phyloP scores from a whole-genome alignment of 1,140 invertebrate genomes.

The Vanessa atalanta region DNA sequence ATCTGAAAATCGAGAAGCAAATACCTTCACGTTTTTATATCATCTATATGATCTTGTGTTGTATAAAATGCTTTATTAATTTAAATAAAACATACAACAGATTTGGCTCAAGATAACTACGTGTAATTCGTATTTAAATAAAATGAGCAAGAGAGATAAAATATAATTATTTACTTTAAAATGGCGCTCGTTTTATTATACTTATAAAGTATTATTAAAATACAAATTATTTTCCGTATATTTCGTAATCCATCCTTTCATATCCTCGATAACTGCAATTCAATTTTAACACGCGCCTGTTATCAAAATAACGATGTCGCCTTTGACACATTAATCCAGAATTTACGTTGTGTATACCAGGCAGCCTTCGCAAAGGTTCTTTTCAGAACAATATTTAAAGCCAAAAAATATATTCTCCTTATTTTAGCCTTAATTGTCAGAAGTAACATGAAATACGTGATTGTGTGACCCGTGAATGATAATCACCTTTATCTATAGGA shows the following conservation, averaged over 20 bases:
- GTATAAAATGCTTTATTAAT: too few species aligned
- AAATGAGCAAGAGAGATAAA: too few species aligned
- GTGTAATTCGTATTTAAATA: too few species aligned
- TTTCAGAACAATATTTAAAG: constrained; percentile 1
- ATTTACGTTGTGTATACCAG: neutral
- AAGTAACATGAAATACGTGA: too few species aligned
- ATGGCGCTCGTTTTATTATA: neutral
- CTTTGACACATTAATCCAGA: constrained; percentile 11
- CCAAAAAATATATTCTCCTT: neutral
- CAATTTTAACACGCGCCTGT: neutral
- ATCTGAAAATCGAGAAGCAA: too few species aligned
- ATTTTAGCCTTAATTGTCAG: neutral
- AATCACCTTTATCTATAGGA: too few species aligned
- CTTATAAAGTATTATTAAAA: neutral
- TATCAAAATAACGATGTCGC: constrained; percentile 15
- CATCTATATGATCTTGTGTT: too few species aligned
- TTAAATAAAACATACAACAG: too few species aligned
- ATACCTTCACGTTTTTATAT: too few species aligned
- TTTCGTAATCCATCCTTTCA: neutral
- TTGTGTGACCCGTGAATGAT: too few species aligned
- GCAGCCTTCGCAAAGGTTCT: neutral
- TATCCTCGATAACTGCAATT: constrained; percentile 1
- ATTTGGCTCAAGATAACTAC: too few species aligned
- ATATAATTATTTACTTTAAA: too few species aligned
- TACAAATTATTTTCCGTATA: neutral